Conservation (phyloP, 2,113 vertebrate genomes). For the Vulpes lagopus region DNA sequence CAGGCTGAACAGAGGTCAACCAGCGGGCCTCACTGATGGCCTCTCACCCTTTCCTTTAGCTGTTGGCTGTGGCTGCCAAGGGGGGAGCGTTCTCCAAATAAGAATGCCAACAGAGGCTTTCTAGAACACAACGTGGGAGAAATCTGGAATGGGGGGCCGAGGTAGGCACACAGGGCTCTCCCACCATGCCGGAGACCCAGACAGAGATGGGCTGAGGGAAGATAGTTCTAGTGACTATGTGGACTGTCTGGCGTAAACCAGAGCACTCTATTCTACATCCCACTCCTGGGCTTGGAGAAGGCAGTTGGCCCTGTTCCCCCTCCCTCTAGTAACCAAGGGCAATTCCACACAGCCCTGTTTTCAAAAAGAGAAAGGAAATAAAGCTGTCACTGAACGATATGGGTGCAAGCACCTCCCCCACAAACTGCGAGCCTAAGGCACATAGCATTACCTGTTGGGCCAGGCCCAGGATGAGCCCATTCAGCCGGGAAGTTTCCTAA, state of each 20-base stretch:
- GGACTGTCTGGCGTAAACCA: neutral
- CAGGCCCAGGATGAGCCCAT: conserved; percentile 21
- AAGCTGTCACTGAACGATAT: conserved; percentile 30
- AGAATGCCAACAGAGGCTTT: neutral
- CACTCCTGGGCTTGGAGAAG: neutral
- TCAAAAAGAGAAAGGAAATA: conserved; percentile 15
- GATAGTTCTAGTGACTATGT: neutral
- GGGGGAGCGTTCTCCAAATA: neutral
- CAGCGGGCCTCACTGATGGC: neutral
- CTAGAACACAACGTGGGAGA: neutral
- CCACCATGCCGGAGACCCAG: neutral
- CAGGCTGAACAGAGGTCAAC: neutral
- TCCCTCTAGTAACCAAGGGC: neutral
- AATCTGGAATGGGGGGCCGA: neutral
- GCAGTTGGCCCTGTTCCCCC: neutral
- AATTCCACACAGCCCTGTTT: neutral
- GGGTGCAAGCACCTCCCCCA: neutral
- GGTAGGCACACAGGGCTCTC: neutral
- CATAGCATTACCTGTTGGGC: neutral
- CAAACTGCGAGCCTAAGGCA: conserved; percentile 44
- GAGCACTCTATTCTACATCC: neutral
- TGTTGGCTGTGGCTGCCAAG: neutral
- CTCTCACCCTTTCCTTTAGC: conserved; percentile 14
- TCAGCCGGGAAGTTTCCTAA: conserved; percentile 49
- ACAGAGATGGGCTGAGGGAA: neutral